phyloP scores from a whole-genome alignment of 2,797 vertebrate species.

The Manis javanica region DNA sequence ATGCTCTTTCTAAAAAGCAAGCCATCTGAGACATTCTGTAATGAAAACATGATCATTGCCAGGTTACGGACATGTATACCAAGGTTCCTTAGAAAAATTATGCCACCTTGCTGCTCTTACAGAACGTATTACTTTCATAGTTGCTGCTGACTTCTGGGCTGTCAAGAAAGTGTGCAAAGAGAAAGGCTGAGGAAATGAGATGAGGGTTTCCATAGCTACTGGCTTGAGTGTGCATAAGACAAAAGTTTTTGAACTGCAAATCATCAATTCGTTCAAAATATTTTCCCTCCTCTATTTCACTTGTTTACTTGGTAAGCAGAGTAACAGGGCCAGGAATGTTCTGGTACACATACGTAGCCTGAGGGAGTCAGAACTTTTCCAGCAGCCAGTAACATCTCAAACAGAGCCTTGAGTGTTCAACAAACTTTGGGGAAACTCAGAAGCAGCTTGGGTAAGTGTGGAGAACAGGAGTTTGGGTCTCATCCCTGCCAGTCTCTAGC shows the following conservation, averaged over 20 bases:
- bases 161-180: not conserved
- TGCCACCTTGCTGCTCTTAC: not conserved
- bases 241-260: constrained; percentile 67
- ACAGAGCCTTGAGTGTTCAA: constrained; percentile 70
- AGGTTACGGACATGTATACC: not conserved
- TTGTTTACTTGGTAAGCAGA: constrained; percentile 80
- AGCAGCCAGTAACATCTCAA: constrained; percentile 74
- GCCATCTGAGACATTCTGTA: not conserved
- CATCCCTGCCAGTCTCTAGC: not conserved
- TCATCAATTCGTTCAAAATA: constrained; percentile 64
- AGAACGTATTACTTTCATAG: not conserved
- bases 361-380: constrained; percentile 69
- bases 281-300: constrained; percentile 68
- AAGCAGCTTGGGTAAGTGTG: constrained; percentile 1
- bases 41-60: constrained; percentile 9
- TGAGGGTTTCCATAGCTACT: constrained; percentile 47
- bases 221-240: not conserved
- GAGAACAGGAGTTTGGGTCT: not conserved
- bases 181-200: constrained; percentile 18
- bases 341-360: constrained; percentile 75
- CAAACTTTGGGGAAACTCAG: constrained; percentile 31
- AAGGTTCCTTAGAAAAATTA: not conserved
- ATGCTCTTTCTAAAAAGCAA: not conserved
- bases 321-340: constrained; percentile 76
- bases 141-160: not conserved